Percentiles rank a stretch among this genome's conserved stretches.
These are phyloP conservation scores for Megaceryle maxima DNA, from an alignment of 2,113 vertebrate species.

Conservation along the genomic window DNA sequence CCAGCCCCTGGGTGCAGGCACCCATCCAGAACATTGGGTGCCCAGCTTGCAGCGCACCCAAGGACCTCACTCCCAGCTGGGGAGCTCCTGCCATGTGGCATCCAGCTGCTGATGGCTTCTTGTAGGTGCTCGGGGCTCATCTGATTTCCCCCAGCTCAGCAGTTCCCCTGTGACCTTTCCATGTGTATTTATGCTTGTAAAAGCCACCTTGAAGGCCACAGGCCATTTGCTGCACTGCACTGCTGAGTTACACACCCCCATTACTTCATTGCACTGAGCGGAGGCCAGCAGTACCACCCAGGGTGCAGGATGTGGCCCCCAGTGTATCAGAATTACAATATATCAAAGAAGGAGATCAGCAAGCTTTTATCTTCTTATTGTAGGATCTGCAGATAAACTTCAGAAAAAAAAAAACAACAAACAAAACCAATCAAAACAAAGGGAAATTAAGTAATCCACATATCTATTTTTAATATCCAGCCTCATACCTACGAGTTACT, in stretches of 20 bases:
- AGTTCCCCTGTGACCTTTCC: neutral
- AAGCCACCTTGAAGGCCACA: neutral
- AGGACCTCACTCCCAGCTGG: neutral
- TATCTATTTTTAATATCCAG: neutral
- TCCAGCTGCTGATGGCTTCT: neutral
- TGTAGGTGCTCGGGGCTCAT: fast-evolving
- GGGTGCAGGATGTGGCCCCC: neutral
- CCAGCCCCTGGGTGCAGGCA: neutral
- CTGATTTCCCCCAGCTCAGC: neutral
- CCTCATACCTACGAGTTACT: neutral
- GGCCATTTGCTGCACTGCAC: neutral
- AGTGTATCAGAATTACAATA: fast-evolving
- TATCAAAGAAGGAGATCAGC: neutral
- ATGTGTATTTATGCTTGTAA: neutral
- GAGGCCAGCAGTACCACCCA: neutral
- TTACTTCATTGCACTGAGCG: neutral
- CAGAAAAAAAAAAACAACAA: neutral
- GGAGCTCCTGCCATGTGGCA: neutral
- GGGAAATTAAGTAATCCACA: neutral
- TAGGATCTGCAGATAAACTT: neutral
- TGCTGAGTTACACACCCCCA: neutral
- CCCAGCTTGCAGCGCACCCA: neutral
- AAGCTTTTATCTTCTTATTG: neutral
- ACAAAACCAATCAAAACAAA: neutral
- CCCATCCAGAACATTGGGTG: fast-evolving